phyloP scores from a whole-genome alignment of 2,888 invertebrate genomes.

The Linnaemya vulpina region DNA sequence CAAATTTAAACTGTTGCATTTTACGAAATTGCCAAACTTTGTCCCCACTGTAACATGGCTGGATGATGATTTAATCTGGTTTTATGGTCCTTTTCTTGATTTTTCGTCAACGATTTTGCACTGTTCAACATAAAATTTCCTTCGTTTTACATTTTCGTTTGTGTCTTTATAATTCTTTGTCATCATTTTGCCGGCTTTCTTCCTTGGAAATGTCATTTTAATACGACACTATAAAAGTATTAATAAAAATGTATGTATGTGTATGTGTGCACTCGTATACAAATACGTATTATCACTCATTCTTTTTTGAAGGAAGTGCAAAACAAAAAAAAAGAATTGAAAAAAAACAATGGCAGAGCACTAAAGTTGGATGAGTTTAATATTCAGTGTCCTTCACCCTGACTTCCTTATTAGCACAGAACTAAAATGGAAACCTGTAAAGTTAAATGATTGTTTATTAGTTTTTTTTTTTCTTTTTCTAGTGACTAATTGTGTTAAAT shows the following conservation, averaged over 20 bases:
- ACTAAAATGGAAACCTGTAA: background rate
- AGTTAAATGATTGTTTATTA: background rate
- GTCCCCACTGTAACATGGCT: background rate
- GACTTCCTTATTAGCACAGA: constrained; percentile 36
- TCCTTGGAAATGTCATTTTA: constrained; percentile 56
- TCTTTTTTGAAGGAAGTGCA: constrained; percentile 31
- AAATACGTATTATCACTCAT: constrained; percentile 20
- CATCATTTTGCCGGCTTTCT: constrained; percentile 49
- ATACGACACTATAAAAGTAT: constrained; percentile 47
- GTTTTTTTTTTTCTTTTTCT: background rate
- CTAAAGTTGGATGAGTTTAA: constrained; percentile 23
- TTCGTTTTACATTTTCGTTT: constrained; percentile 11
- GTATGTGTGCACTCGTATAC: too few relatives aligned
- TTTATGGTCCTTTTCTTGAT: constrained; percentile 23
- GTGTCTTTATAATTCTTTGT: constrained; percentile 27
- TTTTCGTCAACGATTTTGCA: constrained; percentile 8
- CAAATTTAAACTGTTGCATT: too few relatives aligned
- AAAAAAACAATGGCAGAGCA: constrained; percentile 1
- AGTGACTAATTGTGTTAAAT: constrained; percentile 16
- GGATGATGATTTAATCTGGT: constrained; percentile 45
- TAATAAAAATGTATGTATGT: constrained; percentile 24
- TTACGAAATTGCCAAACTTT: background rate
- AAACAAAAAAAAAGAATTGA: background rate
- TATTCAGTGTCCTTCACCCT: constrained; percentile 22
- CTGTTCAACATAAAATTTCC: constrained; percentile 25